These are phyloP conservation scores for Phaonia tiefii DNA, from an alignment of 2,888 invertebrate genomes.

Conservation along the genomic window DNA sequence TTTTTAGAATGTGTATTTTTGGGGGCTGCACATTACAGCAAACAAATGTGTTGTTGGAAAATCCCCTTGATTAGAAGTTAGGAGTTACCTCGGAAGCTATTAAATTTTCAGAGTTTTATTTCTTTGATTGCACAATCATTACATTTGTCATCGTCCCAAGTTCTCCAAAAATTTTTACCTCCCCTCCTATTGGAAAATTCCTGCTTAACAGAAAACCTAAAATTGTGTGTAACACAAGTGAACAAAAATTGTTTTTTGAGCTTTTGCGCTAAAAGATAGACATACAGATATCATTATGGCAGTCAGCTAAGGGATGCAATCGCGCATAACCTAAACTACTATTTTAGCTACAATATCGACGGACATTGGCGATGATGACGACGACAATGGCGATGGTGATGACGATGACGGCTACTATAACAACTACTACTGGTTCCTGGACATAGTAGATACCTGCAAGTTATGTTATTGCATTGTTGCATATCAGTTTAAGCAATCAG, in stretches of 20 bases:
- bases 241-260: conserved; percentile 71
- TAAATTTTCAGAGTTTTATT: no score
- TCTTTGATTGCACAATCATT: no score
- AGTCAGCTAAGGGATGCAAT: conserved; percentile 70
- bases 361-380: neutral
- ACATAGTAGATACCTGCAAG: conserved; percentile 45
- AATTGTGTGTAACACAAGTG: conserved; percentile 66
- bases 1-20: no score
- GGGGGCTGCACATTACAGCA: no score
- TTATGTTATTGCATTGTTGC: conserved; percentile 66
- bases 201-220: no score
- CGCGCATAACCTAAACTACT: conserved; percentile 49
- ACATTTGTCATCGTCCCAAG: no score
- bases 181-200: no score
- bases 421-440: conserved; percentile 27
- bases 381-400: conserved; percentile 14
- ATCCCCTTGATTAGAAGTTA: no score
- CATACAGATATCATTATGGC: conserved; percentile 78
- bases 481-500: conserved; percentile 67
- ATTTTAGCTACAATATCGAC: conserved; percentile 21
- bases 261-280: conserved; percentile 73
- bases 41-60: no score
- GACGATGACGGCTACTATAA: conserved; percentile 12
- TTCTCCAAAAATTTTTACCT: no score
- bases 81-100: no score